Evolutionary conservation across 2,797 vertebrate species (phyloP).

Genomic region (Lemur catta): DNA sequence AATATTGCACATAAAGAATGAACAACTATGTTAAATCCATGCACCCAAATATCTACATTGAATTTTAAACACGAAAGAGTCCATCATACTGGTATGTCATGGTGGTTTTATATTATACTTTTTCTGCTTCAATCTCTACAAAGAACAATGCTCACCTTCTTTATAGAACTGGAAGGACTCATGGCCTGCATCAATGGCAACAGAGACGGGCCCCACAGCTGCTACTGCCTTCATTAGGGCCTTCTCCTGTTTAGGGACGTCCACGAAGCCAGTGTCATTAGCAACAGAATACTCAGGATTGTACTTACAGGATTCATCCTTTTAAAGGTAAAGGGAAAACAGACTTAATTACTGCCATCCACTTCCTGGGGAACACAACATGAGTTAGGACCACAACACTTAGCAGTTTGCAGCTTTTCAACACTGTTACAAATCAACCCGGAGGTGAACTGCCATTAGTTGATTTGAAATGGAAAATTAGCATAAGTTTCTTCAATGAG

Average conservation of each 20-base stretch:
- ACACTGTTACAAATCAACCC: neutral
- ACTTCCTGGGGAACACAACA: neutral
- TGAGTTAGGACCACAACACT: neutral
- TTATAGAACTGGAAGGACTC: slow-evolving; percentile 93
- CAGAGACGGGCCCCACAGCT: slow-evolving; percentile 91
- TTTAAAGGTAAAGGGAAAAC: slow-evolving; percentile 78
- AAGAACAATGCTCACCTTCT: slow-evolving; percentile 84
- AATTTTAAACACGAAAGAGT: neutral
- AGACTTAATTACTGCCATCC: neutral
- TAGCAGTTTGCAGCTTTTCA: neutral
- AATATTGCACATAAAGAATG: neutral
- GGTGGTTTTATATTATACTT: neutral
- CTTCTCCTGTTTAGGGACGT: slow-evolving; percentile 87
- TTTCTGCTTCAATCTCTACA: neutral
- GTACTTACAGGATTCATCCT: slow-evolving; percentile 89
- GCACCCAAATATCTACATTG: neutral
- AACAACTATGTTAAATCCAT: neutral
- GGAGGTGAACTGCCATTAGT: neutral
- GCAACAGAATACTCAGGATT: slow-evolving; percentile 87
- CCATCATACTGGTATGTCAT: neutral
- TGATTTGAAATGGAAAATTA: neutral
- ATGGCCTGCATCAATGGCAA: slow-evolving; percentile 91
- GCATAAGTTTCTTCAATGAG: neutral
- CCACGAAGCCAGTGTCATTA: slow-evolving; percentile 92
- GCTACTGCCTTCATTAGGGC: slow-evolving; percentile 92